These are phyloP conservation scores for Sycophila texana DNA, from an alignment of 2,888 invertebrate genomes.

Conservation along the genomic window DNA sequence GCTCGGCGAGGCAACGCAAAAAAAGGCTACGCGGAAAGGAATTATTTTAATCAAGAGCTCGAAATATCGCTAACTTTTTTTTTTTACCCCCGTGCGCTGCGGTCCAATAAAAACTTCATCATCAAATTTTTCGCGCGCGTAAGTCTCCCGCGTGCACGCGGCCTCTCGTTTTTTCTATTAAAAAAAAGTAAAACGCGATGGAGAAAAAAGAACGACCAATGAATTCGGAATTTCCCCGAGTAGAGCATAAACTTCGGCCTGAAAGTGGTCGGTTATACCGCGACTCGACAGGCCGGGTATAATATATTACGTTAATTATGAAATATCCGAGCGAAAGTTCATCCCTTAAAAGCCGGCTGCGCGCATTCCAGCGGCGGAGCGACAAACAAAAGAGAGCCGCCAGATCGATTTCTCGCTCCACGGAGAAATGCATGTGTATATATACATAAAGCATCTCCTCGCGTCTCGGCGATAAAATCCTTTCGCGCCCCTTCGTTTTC, in stretches of 20 bases:
- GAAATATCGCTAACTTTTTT: constrained; percentile 44
- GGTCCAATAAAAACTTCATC: constrained; percentile 45
- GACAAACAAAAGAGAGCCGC: constrained; percentile 48
- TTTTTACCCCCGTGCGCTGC: constrained; percentile 21
- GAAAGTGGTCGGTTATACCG: constrained; percentile 47
- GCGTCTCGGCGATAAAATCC: constrained; percentile 53
- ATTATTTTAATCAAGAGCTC: constrained; percentile 50
- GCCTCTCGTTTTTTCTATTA: constrained; percentile 51
- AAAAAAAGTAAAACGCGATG: constrained; percentile 25
- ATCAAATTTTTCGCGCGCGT: constrained; percentile 41
- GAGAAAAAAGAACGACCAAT: constrained; percentile 49
- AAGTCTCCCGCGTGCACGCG: constrained; percentile 6
- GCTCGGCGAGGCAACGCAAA: constrained; percentile 13
- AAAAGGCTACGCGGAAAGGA: not conserved
- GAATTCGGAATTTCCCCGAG: constrained; percentile 66
- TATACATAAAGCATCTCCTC: constrained; percentile 44
- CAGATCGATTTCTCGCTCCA: constrained; percentile 46
- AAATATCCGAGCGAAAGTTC: constrained; percentile 60
- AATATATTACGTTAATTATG: constrained; percentile 68
- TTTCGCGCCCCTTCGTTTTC: constrained; percentile 23
- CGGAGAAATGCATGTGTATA: constrained; percentile 17
- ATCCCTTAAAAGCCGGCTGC: constrained; percentile 50
- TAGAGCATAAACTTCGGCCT: constrained; percentile 54
- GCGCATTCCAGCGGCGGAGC: not conserved
- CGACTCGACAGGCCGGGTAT: constrained; percentile 53